A percentile compares a stretch with the other conserved stretches of the same genome.
phyloP scores from a whole-genome alignment of 2,113 vertebrate genomes.

The Camelus bactrianus region DNA sequence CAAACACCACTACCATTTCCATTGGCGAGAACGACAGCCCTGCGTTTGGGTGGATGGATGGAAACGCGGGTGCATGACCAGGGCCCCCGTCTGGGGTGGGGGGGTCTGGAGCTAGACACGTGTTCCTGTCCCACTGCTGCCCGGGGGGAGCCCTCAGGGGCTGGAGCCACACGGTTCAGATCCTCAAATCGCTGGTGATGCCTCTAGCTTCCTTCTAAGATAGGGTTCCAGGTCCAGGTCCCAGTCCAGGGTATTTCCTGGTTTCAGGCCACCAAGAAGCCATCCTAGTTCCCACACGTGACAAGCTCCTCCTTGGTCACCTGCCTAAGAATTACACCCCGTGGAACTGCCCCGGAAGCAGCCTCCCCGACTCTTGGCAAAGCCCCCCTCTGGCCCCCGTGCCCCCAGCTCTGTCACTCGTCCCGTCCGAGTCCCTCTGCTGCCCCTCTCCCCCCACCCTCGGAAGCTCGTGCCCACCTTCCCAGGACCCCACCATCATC shows the following conservation, averaged over 20 bases:
- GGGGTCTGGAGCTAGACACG: no score
- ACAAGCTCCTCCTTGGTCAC: no score
- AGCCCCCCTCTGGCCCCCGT: rapidly evolving
- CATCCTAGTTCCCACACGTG: rapidly evolving
- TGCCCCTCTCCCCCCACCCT: rapidly evolving
- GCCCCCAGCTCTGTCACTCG: rapidly evolving
- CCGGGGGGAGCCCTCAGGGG: rapidly evolving
- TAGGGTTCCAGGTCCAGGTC: rapidly evolving
- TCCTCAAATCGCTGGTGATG: rapidly evolving
- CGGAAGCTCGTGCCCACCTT: not conserved
- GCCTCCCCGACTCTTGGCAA: not conserved
- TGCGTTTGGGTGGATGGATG: no score
- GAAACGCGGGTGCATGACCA: rapidly evolving
- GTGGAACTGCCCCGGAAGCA: no score
- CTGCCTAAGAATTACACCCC: not conserved
- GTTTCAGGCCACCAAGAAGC: not conserved
- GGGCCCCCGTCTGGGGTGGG: not conserved
- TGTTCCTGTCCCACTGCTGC: not conserved
- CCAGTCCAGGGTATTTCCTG: no score
- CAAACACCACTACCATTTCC: not conserved
- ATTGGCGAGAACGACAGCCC: not conserved
- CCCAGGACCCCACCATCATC: rapidly evolving
- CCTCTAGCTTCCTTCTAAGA: not conserved
- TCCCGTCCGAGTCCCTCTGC: not conserved
- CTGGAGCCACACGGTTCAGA: not conserved